Conservation (phyloP, 2,113 vertebrate genomes). For the Cariama cristata region DNA sequence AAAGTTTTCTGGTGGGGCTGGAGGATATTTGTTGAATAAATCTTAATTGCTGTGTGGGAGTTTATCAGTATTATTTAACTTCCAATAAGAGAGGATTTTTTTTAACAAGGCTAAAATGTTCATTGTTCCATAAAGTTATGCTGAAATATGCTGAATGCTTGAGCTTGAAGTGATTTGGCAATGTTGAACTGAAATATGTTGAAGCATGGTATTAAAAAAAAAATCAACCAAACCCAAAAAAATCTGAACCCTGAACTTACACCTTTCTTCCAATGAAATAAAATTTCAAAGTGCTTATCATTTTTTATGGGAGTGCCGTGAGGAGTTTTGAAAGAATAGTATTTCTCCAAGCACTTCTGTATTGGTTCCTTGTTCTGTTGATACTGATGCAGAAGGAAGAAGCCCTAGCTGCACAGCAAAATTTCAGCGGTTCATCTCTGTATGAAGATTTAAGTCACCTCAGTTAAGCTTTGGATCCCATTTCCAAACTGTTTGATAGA, state of each 20-base stretch:
- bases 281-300: not conserved
- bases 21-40: not conserved
- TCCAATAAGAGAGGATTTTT: not conserved
- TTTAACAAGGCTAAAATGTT: not conserved
- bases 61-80: not conserved
- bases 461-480: not conserved
- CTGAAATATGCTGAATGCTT: not conserved
- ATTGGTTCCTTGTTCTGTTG: not conserved
- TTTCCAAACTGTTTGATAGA: too few relatives aligned
- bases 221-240: not conserved
- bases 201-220: not conserved
- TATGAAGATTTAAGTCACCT: fast-evolving
- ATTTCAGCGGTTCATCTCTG: fast-evolving
- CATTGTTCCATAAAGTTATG: not conserved
- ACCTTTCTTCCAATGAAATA: not conserved
- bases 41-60: not conserved
- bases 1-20: not conserved
- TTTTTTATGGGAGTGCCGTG: not conserved
- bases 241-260: not conserved
- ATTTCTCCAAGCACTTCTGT: not conserved
- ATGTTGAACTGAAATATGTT: not conserved
- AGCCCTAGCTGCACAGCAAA: not conserved
- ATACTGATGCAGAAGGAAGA: not conserved
- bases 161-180: not conserved
- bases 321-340: not conserved